Conservation (phyloP, 2,888 invertebrate species). For the Melipona bicolor region DNA sequence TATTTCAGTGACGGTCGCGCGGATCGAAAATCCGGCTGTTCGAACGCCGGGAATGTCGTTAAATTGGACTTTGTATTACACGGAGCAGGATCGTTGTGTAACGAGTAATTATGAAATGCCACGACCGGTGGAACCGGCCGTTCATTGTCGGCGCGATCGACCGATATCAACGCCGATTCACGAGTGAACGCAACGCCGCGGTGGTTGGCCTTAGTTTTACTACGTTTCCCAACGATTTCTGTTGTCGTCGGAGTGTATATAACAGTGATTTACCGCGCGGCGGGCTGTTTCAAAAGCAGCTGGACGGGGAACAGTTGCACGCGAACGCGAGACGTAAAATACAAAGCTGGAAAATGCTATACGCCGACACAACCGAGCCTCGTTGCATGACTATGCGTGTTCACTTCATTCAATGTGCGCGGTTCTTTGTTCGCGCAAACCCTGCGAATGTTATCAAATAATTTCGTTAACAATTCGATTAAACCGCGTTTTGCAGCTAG, state of each 20-base stretch:
- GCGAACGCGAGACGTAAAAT: background rate
- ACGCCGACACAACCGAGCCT: background rate
- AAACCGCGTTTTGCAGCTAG: background rate
- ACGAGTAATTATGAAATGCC: background rate
- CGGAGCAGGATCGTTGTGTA: background rate
- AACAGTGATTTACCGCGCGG: slow-evolving; percentile 4
- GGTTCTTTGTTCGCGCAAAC: slow-evolving; percentile 12
- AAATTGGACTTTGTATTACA: slow-evolving; percentile 1
- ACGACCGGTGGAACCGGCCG: background rate
- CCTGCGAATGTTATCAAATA: slow-evolving; percentile 14
- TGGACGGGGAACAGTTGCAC: background rate
- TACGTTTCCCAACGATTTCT: background rate
- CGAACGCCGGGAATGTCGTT: background rate
- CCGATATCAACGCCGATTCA: background rate
- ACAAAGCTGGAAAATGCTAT: slow-evolving; percentile 15
- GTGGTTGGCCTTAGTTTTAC: too few species aligned
- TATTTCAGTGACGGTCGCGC: background rate
- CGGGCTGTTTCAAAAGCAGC: slow-evolving; percentile 13
- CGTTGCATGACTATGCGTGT: background rate
- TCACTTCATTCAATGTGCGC: slow-evolving; percentile 5
- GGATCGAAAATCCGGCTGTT: background rate
- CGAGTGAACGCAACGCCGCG: too few species aligned
- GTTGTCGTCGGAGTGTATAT: background rate
- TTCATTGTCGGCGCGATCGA: background rate
- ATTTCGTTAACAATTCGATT: slow-evolving; percentile 16